A percentile compares a stretch with the other conserved stretches of the same genome.
Conservation (phyloP, 2,797 vertebrate species). For the Phrynocephalus guinanensis region DNA sequence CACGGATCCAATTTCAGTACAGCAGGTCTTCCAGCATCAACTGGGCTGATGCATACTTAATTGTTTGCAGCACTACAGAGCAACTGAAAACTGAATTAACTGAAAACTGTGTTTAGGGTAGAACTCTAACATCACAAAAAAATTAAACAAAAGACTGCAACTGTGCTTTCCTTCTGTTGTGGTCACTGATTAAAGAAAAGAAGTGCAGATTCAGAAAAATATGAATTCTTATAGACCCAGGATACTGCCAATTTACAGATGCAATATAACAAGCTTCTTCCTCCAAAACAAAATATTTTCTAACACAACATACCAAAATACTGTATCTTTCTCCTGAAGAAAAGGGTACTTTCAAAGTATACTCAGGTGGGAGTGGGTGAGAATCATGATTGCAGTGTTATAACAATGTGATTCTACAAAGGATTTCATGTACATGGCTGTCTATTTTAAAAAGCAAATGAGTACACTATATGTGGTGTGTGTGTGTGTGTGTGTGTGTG, state of each 20-base stretch:
- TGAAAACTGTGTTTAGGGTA: not conserved
- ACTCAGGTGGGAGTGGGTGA: not conserved
- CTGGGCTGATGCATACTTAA: not conserved
- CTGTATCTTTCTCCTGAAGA: not conserved
- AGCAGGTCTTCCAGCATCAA: not conserved
- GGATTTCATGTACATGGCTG: not conserved
- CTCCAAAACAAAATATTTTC: not conserved
- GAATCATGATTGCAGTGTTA: too few species aligned
- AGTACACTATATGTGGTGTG: too few species aligned
- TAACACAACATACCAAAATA: not conserved
- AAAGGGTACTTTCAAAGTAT: not conserved
- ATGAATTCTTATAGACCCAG: not conserved
- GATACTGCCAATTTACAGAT: not conserved
- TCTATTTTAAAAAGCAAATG: not conserved
- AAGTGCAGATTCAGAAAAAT: not conserved
- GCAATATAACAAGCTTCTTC: not conserved
- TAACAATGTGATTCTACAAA: not conserved
- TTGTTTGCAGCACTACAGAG: not conserved
- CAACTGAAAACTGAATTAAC: not conserved
- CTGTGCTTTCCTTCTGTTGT: not conserved
- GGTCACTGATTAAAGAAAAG: slow-evolving; percentile 5
- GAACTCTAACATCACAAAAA: not conserved
- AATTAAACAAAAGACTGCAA: not conserved
- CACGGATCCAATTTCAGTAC: too few species aligned
- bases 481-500: too few species aligned